Base-by-base conservation (phyloP, 2,888 invertebrate species). In the Plebejus melissa region DNA sequence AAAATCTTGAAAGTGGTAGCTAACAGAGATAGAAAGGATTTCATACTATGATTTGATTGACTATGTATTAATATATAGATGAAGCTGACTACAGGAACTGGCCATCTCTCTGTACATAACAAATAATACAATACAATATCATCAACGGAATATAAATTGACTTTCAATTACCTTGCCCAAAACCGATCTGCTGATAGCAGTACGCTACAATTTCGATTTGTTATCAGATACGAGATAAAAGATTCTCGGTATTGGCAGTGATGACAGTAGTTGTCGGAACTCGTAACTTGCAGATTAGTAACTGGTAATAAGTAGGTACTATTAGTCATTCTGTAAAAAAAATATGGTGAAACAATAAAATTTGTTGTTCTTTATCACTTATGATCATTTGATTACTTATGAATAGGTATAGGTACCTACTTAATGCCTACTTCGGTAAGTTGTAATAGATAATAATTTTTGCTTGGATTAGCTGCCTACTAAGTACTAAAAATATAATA, bases 221-320 rank as follows among this genome's bases (percentile, higher is more conserved):
- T 65, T 65, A 65, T 65, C 65, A 65, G 32, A 65, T 65, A 0
- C 7, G 60, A 65, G 65, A 65, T 65, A 65, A 36, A 28, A 22
- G 32, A 65, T 65, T 65, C 32, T 36, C 65, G 32, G 65, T 65
- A 65, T 65, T 5, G 60, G 60, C 65, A 16, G 65, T 2, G 65
- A 32, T 16, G 65, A 65, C 65, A 65, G 65, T 65, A 65, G 65
- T 65, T 32, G 32, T 32, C 65, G 13, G 65, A 65, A 65, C 32
- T 36, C 32, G 32, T 13, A 65, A 32, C 32, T 22, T 28, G 32
- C 22, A 60, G 1, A 9, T 28, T 32, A 32, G 32, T 32, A 32
- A 32, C 32, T 32, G 32, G 32, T 11, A 3, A 60, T 28, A 28
- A 28, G 60, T 60, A 58, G n/a, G 11, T 54, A 54, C 2, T 32